Evolutionary conservation across 2,888 invertebrate genomes (phyloP), one percentile per base, ranked within the genome.

Genomic region (Pristionchus japonicus): DNA sequence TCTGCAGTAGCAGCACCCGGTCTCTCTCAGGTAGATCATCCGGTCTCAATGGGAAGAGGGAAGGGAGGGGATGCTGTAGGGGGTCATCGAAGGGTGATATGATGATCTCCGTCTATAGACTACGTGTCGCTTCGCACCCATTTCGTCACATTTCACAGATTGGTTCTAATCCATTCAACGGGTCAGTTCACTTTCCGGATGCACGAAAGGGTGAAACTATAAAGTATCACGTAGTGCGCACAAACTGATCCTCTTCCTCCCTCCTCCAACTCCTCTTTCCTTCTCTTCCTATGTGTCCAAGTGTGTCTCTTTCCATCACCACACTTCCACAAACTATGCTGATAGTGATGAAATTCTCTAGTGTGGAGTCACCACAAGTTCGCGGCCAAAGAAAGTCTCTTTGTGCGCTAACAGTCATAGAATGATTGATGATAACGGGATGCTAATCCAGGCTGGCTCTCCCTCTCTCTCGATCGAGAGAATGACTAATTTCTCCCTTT

Each of bases 401-500:
- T 67, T 34, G 67, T 67, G 67, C 67, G 67, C 34, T 27, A 67
- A 67, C 20, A 34, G 31, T 67, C n/a, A n/a, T n/a, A n/a, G 67
- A 67, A 34, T 15, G 67, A 64, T 27, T 64, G 70, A 37, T 74
- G 64, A 64, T 64, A 40, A 74, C 40, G 34, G 43, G 20, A 34
- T 23, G 40, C 11, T 74, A 74, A 74, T 74, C 74, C 74, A 74
- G 20, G 40, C 74, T 67, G 34, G 17, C 23, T 43, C 43, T 40
- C 6, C 17, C 13, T 47, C 9, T 6, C 47, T 47, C 47, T 47
- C 47, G 47, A 6, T 20, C 17, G 20, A 52, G 17, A 52, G 34
- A 74, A 40, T 74, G 74, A 74, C 74, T 74, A 40, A 74, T 37
- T 74, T 20, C n/a, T n/a, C n/a, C 37, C 74, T n/a, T 74, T 74